Evolutionary conservation across 1,140 invertebrate genomes (phyloP).

Genomic region (Himalopsyche phryganea): DNA sequence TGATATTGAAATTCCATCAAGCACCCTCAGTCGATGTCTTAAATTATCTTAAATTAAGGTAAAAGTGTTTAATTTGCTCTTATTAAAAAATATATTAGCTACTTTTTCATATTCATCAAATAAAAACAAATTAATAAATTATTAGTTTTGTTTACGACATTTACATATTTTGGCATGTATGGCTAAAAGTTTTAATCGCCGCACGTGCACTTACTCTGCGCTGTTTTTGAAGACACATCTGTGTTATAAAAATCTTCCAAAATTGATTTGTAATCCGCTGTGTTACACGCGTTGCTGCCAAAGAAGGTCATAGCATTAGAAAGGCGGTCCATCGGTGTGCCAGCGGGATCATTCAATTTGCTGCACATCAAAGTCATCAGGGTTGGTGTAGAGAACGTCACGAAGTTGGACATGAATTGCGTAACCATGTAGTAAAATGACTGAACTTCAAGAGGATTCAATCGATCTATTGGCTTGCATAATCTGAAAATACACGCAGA

Average conservation of each 20-base stretch:
- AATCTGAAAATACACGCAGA: slow-evolving; percentile 37
- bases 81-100: no score
- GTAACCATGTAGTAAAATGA: slow-evolving; percentile 44
- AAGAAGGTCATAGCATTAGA: slow-evolving; percentile 37
- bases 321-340: slow-evolving; percentile 45
- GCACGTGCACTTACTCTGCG: no score
- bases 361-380: slow-evolving; percentile 38
- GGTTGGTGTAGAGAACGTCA: slow-evolving; percentile 39
- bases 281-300: slow-evolving; percentile 37
- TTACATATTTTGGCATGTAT: no score
- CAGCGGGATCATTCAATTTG: slow-evolving; percentile 37
- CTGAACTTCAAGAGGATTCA: slow-evolving; percentile 39
- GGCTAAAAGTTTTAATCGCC: no score
- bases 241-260: slow-evolving; percentile 26
- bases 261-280: slow-evolving; percentile 11
- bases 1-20: no score
- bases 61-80: no score
- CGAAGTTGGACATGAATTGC: slow-evolving; percentile 42
- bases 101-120: no score
- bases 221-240: slow-evolving; percentile 1
- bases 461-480: slow-evolving; percentile 39
- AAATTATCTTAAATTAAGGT: no score
- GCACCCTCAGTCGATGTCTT: no score
- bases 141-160: no score
- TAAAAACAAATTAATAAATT: no score